A percentile compares a stretch with the other conserved stretches of the same genome.
Conservation (phyloP, 2,888 invertebrate genomes). For the Hypomecis atomaria region DNA sequence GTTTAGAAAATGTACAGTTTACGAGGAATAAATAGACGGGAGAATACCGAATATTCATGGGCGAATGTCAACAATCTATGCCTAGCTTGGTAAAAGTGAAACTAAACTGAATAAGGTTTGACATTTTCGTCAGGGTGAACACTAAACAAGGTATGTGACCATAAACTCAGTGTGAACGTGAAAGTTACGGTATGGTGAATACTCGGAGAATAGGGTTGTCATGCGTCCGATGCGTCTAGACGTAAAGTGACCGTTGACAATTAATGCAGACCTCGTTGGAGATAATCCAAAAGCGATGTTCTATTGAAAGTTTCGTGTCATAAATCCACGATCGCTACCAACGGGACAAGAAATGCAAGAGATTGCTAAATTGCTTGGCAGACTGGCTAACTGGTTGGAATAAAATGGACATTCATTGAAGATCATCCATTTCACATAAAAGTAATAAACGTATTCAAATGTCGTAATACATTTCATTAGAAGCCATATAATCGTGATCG, state of each 20-base stretch:
- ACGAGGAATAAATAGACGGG: slow-evolving; percentile 35
- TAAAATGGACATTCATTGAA: slow-evolving; percentile 20
- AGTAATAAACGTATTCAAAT: slow-evolving; percentile 49
- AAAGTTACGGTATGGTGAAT: slow-evolving; percentile 36
- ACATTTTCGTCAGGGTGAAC: slow-evolving; percentile 33
- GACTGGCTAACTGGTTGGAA: slow-evolving; percentile 15
- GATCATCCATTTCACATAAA: slow-evolving; percentile 38
- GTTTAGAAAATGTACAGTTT: slow-evolving; percentile 36
- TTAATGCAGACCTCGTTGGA: slow-evolving; percentile 46
- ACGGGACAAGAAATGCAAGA: slow-evolving; percentile 11
- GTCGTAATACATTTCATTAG: slow-evolving; percentile 46
- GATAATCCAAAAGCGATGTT: slow-evolving; percentile 43
- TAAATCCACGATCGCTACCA: slow-evolving; percentile 14
- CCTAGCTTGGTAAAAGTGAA: slow-evolving; percentile 36
- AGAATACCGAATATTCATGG: slow-evolving; percentile 36
- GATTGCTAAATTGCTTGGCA: slow-evolving; percentile 13
- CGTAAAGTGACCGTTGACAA: slow-evolving; percentile 44
- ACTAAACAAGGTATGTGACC: slow-evolving; percentile 23
- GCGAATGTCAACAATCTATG: slow-evolving; percentile 35
- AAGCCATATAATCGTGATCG: slow-evolving; percentile 56
- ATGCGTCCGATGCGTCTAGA: slow-evolving; percentile 33
- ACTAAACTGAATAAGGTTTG: slow-evolving; percentile 33
- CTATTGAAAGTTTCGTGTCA: slow-evolving; percentile 21
- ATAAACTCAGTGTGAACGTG: slow-evolving; percentile 33
- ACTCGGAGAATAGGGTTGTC: slow-evolving; percentile 36